These are phyloP conservation scores for Temnothorax longispinosus DNA, from an alignment of 1,140 invertebrate species.

Conservation along the genomic window DNA sequence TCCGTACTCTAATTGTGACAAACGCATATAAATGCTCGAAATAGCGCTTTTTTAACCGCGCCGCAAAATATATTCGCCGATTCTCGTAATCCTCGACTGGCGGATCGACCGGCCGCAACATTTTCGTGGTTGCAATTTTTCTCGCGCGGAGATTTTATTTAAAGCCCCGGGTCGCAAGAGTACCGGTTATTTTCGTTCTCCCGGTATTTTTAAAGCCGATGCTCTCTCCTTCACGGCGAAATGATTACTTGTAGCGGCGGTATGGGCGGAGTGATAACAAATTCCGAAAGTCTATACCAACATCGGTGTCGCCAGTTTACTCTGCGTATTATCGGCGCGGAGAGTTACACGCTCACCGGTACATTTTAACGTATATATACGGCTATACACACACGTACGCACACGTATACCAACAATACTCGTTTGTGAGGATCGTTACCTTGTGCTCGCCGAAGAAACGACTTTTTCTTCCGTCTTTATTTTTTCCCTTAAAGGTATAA, in stretches of 20 bases:
- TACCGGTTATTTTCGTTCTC: slow-evolving; percentile 65
- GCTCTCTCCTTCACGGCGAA: slow-evolving; percentile 57
- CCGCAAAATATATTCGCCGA: slow-evolving; percentile 47
- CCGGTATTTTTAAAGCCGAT: slow-evolving; percentile 66
- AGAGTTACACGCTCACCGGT: slow-evolving; percentile 46
- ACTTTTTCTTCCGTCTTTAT: not conserved
- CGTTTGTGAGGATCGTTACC: slow-evolving; percentile 41
- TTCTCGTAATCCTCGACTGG: slow-evolving; percentile 44
- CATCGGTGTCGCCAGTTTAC: slow-evolving; percentile 58
- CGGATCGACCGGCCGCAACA: slow-evolving; percentile 46
- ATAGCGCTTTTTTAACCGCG: slow-evolving; percentile 10
- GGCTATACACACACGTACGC: not conserved
- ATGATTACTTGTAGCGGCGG: slow-evolving; percentile 61
- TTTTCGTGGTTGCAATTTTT: slow-evolving; percentile 60
- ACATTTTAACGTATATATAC: not conserved
- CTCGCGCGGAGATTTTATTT: slow-evolving; percentile 62
- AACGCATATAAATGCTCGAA: slow-evolving; percentile 27
- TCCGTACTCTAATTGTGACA: slow-evolving; percentile 32
- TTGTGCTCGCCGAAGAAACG: slow-evolving; percentile 5
- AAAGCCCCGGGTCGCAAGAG: slow-evolving; percentile 24
- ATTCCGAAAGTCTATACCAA: slow-evolving; percentile 63
- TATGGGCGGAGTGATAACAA: slow-evolving; percentile 64
- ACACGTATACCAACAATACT: not conserved
- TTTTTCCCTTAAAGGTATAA: slow-evolving; percentile 11
- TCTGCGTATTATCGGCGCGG: slow-evolving; percentile 62